Base-by-base conservation (phyloP, 2,113 vertebrate genomes). In the Aleadryas rufinucha region DNA sequence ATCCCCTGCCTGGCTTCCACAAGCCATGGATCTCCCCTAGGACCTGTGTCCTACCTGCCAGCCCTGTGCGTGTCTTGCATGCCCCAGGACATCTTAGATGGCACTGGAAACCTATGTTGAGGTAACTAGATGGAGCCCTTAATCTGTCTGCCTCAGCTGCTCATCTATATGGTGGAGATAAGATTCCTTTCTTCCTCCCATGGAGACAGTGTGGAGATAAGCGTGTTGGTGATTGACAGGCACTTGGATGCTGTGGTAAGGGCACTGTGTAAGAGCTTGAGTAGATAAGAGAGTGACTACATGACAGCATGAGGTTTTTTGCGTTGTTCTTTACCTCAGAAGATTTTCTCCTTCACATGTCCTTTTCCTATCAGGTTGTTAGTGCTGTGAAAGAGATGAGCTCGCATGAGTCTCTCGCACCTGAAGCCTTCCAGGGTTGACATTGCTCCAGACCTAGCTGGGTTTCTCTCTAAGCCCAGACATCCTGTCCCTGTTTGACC, bases 241-340 rank as follows among this genome's bases (percentile, higher is more conserved):
- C 66, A 57, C 84, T 72, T 0, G 6, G 77, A 41, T 91, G 61
- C 74, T 71, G 12, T 79, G 86, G 47, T 88, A 50, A 83, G 84
- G 95, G 79, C 84, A 76, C 66, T 54, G 65, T 80, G 59, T 81
- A 88, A 85, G 70, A 94, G 53, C 66, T 41, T 54, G 50, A 61
- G 78, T n/a, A 88, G 95, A 93, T 94, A 95, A 93, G 42, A 83
- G 31, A 59, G 59, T 45, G 84, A 89, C 84, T 95, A 39, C 57
- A 85, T 87, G 87, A 60, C 87, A 87, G 84, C 87, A 56, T 81
- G 64, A 92, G 22, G 0, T 16, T 63, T 84, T 94, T 70, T 88
- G 6, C 6, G 2, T 80, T 82, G 24, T 76, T 84, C 90, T 95
- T 85, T 70, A 65, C 70, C 37, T 89, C 70, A 85, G 54, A 78